Conservation (phyloP, 2,888 invertebrate species). For the Philereme vetulata region DNA sequence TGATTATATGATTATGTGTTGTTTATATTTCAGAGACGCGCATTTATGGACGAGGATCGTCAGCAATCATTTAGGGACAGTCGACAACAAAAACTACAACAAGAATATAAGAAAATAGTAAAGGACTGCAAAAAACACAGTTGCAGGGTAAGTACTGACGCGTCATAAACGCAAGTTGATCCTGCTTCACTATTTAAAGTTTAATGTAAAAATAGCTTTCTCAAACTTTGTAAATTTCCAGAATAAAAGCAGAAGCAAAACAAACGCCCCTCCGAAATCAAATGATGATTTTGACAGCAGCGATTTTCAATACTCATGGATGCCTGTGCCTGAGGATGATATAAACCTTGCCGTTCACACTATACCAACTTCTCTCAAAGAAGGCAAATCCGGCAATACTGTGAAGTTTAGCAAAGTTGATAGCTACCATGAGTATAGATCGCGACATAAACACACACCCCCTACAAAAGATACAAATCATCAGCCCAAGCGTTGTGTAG, state of each 20-base stretch:
- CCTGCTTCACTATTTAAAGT: not conserved
- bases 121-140: slow-evolving; percentile 60
- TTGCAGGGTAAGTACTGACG: slow-evolving; percentile 49
- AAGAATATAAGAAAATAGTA: slow-evolving; percentile 68
- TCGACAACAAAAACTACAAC: slow-evolving; percentile 66
- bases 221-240: slow-evolving; percentile 34
- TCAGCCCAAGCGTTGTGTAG: slow-evolving; percentile 46
- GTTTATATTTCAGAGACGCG: slow-evolving; percentile 56
- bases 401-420: slow-evolving; percentile 72
- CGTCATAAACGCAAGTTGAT: not conserved
- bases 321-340: slow-evolving; percentile 77
- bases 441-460: slow-evolving; percentile 75
- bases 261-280: slow-evolving; percentile 50
- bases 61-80: slow-evolving; percentile 58
- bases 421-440: slow-evolving; percentile 76
- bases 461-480: slow-evolving; percentile 67
- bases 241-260: slow-evolving; percentile 48
- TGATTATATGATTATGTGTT: not conserved
- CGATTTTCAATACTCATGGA: slow-evolving; percentile 74
- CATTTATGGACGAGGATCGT: slow-evolving; percentile 65
- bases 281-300: slow-evolving; percentile 46
- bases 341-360: slow-evolving; percentile 67
- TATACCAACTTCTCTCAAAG: slow-evolving; percentile 60
- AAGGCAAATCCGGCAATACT: slow-evolving; percentile 56
- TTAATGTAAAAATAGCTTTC: slow-evolving; percentile 9